Conservation (phyloP, 2,113 vertebrate species). For the Scophthalmus maximus region DNA sequence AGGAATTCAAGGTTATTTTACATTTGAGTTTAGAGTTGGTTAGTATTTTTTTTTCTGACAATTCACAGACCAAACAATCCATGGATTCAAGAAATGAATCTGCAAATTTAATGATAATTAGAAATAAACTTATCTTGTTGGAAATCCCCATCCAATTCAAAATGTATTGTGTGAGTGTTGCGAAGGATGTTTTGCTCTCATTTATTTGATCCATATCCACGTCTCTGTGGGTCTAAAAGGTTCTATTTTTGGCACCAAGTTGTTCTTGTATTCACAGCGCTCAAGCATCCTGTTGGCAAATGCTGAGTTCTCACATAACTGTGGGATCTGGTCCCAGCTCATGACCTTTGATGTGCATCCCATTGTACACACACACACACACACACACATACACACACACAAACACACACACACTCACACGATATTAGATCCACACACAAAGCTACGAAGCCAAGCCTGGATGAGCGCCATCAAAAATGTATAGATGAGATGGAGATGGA, state of each 20-base stretch:
- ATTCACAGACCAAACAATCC: no score
- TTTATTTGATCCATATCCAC: slow-evolving; percentile 63
- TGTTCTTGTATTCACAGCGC: slow-evolving; percentile 42
- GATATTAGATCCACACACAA: slow-evolving; percentile 10
- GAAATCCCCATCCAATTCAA: slow-evolving; percentile 16
- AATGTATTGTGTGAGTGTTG: slow-evolving; percentile 19
- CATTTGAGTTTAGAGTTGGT: no score
- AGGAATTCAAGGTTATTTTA: no score
- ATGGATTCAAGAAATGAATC: not conserved
- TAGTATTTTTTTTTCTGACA: no score
- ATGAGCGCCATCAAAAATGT: slow-evolving; percentile 27
- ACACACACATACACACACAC: not conserved
- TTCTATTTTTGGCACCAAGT: slow-evolving; percentile 64
- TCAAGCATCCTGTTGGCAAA: slow-evolving; percentile 51
- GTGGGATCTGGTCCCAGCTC: slow-evolving; percentile 34
- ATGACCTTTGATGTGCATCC: slow-evolving; percentile 50
- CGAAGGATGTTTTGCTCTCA: slow-evolving; percentile 34
- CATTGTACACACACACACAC: not conserved
- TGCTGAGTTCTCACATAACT: slow-evolving; percentile 23
- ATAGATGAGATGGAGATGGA: slow-evolving; percentile 29
- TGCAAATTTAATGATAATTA: not conserved
- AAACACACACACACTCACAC: slow-evolving; percentile 24
- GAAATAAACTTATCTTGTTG: not conserved
- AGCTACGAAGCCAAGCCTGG: not conserved
- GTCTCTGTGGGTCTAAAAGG: slow-evolving; percentile 54